Evolutionary conservation across 35 echinoderm and acorn worm species (phyloP), one percentile per base, ranked within the genome.

Genomic region (Stichopus chloronotus): DNA sequence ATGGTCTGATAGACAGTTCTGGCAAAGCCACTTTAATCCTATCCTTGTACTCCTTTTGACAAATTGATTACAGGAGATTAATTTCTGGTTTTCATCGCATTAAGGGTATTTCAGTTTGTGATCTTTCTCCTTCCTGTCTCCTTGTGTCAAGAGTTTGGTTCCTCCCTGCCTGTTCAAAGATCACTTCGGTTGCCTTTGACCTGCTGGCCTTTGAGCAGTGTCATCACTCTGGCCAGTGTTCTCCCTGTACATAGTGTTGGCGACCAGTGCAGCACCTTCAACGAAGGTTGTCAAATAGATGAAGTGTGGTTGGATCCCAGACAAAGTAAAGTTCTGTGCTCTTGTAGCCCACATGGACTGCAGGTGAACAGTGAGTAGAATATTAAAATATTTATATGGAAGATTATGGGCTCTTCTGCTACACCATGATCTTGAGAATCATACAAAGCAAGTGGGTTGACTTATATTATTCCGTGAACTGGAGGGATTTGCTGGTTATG

Each of bases 311-410:
- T 56, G 61, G 58, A 94, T 72, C 54, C 58, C 20, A 59, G 8
- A 7, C 79, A 88, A 60, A 56, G 92, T 94, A 23, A 83, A n/a
- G 20, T 78, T 59, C 16, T 94, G 89, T n/a, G 88, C 93, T 60
- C 53, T 60, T 10, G 25, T 92, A 9, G 93, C 93, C 93, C 88
- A 94, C 81, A 72, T 94, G 14, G 89, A 68, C 63, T 94, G 93
- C 58, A 94, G 56, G 63, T 91, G 80, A 43, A 94, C 58, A 9
- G 88, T 88, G 13, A 94, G 81, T 68, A 94, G 93, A n/a, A n/a
- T n/a, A n/a, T n/a, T n/a, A n/a, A n/a, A n/a, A n/a, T n/a, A n/a
- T n/a, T n/a, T n/a, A n/a, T n/a, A n/a, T n/a, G n/a, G n/a, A n/a
- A n/a, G n/a, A n/a, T n/a, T n/a, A n/a, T n/a, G n/a, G n/a, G n/a